Evolutionary conservation across 2,888 invertebrate species (phyloP).

Genomic region (Hoplodrina blanda): DNA sequence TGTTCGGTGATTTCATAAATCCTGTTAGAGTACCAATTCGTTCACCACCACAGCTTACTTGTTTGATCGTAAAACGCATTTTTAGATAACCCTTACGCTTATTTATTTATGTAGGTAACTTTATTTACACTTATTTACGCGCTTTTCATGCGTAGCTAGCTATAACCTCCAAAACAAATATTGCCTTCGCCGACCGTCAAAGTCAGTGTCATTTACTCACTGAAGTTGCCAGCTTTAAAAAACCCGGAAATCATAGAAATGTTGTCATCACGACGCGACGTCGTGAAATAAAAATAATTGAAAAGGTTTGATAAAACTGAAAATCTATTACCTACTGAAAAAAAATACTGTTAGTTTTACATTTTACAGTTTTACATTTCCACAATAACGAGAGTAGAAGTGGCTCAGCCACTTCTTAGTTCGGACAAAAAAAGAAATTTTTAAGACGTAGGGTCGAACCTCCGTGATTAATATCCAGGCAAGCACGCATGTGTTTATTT

Average conservation of each 20-base stretch:
- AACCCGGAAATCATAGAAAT: background rate
- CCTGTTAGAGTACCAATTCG: slow-evolving; percentile 92
- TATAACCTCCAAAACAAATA: slow-evolving; percentile 50
- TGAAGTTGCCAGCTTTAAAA: slow-evolving; percentile 9
- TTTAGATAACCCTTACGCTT: slow-evolving; percentile 46
- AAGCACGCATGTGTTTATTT: too few species aligned
- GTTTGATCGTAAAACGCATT: slow-evolving; percentile 94
- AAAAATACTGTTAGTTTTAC: too few species aligned
- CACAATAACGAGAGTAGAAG: too few species aligned
- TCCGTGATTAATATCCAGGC: too few species aligned
- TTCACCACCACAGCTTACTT: slow-evolving; percentile 90
- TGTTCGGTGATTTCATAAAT: slow-evolving; percentile 89
- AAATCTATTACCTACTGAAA: too few species aligned
- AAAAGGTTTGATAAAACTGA: too few species aligned
- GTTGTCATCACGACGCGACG: background rate
- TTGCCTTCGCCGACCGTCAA: slow-evolving; percentile 10
- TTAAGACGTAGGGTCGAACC: too few species aligned
- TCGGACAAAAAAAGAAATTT: too few species aligned
- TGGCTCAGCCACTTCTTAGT: too few species aligned
- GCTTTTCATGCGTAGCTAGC: slow-evolving; percentile 24
- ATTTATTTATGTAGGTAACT: slow-evolving; percentile 15
- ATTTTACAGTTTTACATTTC: too few species aligned
- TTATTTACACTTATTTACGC: slow-evolving; percentile 39
- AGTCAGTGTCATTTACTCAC: background rate
- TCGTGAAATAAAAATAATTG: too few species aligned